phyloP scores from a whole-genome alignment of 2,113 vertebrate species.

The Scartelaos histophorus region DNA sequence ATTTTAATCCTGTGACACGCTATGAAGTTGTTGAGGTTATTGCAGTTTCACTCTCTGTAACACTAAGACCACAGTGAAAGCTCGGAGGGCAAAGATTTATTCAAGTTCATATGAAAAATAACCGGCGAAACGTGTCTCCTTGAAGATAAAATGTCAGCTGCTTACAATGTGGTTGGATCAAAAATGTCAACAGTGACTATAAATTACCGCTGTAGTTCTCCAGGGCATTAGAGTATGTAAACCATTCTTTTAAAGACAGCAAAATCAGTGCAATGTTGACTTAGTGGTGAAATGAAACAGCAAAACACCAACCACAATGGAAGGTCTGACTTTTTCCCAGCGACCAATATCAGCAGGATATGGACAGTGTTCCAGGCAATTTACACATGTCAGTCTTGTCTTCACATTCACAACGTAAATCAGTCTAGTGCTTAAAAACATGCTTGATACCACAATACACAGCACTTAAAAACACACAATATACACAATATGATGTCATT shows the following conservation, averaged over 20 bases:
- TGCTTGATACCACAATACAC: too few species aligned
- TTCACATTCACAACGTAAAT: too few species aligned
- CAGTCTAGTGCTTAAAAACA: not conserved
- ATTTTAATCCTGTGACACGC: not conserved
- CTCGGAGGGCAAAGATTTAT: not conserved
- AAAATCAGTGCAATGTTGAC: not conserved
- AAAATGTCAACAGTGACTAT: constrained; percentile 5
- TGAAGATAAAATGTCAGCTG: not conserved
- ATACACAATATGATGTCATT: too few species aligned
- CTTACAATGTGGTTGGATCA: constrained; percentile 3
- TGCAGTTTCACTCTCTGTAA: not conserved
- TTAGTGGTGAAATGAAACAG: not conserved
- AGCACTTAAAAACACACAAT: too few species aligned
- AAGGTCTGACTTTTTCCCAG: not conserved
- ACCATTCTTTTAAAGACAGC: not conserved
- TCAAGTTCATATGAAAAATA: constrained; percentile 3
- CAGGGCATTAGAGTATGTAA: not conserved
- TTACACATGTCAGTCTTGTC: too few species aligned
- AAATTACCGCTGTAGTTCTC: not conserved
- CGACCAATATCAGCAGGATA: not conserved
- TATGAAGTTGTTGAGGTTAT: constrained; percentile 10
- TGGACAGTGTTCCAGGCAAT: too few species aligned
- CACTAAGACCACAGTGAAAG: constrained; percentile 47
- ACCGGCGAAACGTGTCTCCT: not conserved
- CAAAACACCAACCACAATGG: not conserved